Base-by-base conservation (phyloP, 2,888 invertebrate species). In the Heliconius ethilla region DNA sequence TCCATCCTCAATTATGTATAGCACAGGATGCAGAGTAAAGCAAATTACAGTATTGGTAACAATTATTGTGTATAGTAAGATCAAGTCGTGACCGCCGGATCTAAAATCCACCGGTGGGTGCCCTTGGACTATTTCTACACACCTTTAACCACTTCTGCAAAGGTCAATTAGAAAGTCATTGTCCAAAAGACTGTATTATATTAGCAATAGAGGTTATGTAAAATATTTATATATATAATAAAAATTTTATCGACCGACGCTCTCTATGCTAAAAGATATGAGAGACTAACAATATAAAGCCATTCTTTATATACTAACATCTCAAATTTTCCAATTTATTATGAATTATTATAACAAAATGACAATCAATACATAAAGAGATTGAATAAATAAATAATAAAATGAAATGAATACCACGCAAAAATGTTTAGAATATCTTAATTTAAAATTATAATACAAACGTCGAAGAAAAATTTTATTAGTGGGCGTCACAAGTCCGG, bases 111-210 rank as follows among this genome's bases (percentile, higher is more conserved):
- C 86, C 85, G 84, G 88, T 87, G 84, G 89, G 86, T 88, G 89
- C 89, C 93, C 93, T 93, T 94, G 93, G 91, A 88, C 93, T 91
- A 92, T 92, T 89, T 92, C 87, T 87, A 92, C 86, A 86, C 89
- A 89, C 87, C 91, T 91, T 89, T 89, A 85, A 85, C 76, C 83
- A 85, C 85, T 84, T 82, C 83, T 83, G 81, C 85, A 92, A 93
- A 94, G 93, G 93, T 93, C 93, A 93, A 88, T 89, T 91, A 87
- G 90, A 91, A 91, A 91, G 90, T 85, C 83, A 79, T 80, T 83
- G 82, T 82, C 82, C 82, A 82, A 81, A 82, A 81, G 77, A 75
- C 79, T 79, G 66, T 72, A 70, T 78, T 75, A 74, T 75, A 75
- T 78, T 75, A 74, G 59, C 59, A 75, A 62, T 29, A 45, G 45